Conservation (phyloP, 1,140 invertebrate genomes). For the Melitaea cinxia region DNA sequence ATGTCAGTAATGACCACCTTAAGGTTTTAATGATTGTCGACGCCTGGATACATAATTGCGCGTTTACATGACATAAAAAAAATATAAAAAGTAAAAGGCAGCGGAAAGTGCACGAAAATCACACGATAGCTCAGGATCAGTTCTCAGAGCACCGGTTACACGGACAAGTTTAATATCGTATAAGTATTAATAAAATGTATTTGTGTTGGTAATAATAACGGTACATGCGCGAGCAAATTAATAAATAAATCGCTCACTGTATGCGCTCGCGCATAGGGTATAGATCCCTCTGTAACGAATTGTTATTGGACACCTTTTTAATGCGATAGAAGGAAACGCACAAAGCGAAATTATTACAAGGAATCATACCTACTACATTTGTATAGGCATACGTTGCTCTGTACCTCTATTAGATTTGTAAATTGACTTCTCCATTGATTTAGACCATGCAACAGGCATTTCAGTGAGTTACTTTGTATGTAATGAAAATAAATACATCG, state of each 20-base stretch:
- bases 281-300: slow-evolving; percentile 46
- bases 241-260: slow-evolving; percentile 39
- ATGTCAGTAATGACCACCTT: slow-evolving; percentile 19
- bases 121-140: slow-evolving; percentile 55
- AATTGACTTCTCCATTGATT: slow-evolving; percentile 1
- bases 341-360: slow-evolving; percentile 52
- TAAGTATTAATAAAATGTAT: slow-evolving; percentile 47
- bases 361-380: background rate
- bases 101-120: slow-evolving; percentile 67
- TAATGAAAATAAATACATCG: slow-evolving; percentile 32
- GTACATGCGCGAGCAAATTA: slow-evolving; percentile 54
- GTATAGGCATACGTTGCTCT: background rate
- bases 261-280: slow-evolving; percentile 56
- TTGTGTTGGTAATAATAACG: slow-evolving; percentile 66
- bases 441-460: slow-evolving; percentile 7
- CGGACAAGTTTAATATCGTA: slow-evolving; percentile 50
- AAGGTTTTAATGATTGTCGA: slow-evolving; percentile 24
- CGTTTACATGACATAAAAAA: slow-evolving; percentile 33
- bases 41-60: slow-evolving; percentile 17
- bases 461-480: slow-evolving; percentile 5
- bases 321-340: slow-evolving; percentile 49
- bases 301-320: slow-evolving; percentile 42
- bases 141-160: slow-evolving; percentile 54
- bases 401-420: slow-evolving; percentile 2
- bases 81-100: slow-evolving; percentile 39